phyloP scores from a whole-genome alignment of 2,888 invertebrate species.

The Epinotia ramella region DNA sequence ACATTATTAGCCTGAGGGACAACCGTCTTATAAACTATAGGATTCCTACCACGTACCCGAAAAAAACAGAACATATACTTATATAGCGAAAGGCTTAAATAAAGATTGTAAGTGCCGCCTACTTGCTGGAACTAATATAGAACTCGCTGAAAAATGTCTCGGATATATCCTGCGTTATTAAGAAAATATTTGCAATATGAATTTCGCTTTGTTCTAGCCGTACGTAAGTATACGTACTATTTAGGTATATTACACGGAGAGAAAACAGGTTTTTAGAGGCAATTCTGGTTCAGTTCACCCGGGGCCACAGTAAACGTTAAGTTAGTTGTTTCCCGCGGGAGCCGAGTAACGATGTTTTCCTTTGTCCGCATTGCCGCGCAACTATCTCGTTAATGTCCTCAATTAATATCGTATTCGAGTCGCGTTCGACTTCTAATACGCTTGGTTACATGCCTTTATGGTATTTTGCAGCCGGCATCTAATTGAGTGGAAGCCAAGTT shows the following conservation, averaged over 20 bases:
- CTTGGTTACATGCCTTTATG: constrained; percentile 52
- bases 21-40: constrained; percentile 66
- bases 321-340: constrained; percentile 59
- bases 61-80: neutral
- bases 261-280: constrained; percentile 44
- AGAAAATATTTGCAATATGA: constrained; percentile 5
- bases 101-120: neutral
- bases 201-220: constrained; percentile 12
- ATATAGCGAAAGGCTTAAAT: neutral
- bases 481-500: constrained; percentile 56
- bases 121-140: neutral
- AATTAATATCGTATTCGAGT: constrained; percentile 61
- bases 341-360: constrained; percentile 63
- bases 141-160: neutral
- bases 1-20: constrained; percentile 69
- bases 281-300: constrained; percentile 45
- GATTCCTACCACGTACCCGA: constrained; percentile 60
- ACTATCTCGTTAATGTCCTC: constrained; percentile 58
- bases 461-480: constrained; percentile 50
- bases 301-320: constrained; percentile 56
- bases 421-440: constrained; percentile 52
- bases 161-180: neutral
- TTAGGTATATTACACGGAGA: constrained; percentile 26
- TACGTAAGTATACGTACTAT: constrained; percentile 3
- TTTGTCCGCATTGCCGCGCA: constrained; percentile 56